A percentile compares a stretch with the other conserved stretches of the same genome.
Conservation (phyloP, 1,140 invertebrate species). For the Neoseiulus cucumeris region DNA sequence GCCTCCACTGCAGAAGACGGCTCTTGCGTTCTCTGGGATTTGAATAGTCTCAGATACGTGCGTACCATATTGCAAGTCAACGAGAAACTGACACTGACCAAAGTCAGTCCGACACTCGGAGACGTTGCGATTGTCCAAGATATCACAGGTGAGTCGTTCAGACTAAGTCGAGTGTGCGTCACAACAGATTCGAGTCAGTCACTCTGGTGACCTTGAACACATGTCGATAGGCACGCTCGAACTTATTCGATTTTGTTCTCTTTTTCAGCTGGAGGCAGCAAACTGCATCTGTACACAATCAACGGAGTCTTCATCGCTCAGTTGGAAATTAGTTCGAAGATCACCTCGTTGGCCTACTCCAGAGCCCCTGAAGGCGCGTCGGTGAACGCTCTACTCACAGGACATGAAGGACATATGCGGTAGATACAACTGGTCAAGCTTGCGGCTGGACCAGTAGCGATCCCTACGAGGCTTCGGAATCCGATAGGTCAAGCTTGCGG, state of each 20-base stretch:
- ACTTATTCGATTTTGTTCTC: too few species aligned
- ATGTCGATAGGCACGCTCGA: too few species aligned
- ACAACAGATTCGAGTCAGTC: too few species aligned
- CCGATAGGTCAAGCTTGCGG: background rate
- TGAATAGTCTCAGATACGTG: conserved; percentile 37
- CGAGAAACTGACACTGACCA: conserved; percentile 37
- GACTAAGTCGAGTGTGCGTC: too few species aligned
- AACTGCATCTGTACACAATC: conserved; percentile 50
- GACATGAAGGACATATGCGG: conserved; percentile 47
- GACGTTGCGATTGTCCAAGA: conserved; percentile 48
- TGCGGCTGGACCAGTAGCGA: conserved; percentile 43
- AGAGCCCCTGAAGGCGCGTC: conserved; percentile 57
- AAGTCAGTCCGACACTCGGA: conserved; percentile 54
- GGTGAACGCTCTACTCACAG: conserved; percentile 63
- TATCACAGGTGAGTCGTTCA: conserved; percentile 21
- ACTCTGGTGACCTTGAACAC: too few species aligned
- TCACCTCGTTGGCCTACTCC: conserved; percentile 56
- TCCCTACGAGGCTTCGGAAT: conserved; percentile 23
- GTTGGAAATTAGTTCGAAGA: conserved; percentile 38
- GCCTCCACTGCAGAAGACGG: conserved; percentile 45
- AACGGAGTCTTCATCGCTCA: conserved; percentile 48
- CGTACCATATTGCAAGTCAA: background rate
- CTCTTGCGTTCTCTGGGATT: conserved; percentile 56
- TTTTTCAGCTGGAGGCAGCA: conserved; percentile 35
- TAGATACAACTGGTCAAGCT: conserved; percentile 50